A percentile compares a stretch with the other conserved stretches of the same genome.
phyloP scores from a whole-genome alignment of 2,797 vertebrate species.

The Darevskia mixta region DNA sequence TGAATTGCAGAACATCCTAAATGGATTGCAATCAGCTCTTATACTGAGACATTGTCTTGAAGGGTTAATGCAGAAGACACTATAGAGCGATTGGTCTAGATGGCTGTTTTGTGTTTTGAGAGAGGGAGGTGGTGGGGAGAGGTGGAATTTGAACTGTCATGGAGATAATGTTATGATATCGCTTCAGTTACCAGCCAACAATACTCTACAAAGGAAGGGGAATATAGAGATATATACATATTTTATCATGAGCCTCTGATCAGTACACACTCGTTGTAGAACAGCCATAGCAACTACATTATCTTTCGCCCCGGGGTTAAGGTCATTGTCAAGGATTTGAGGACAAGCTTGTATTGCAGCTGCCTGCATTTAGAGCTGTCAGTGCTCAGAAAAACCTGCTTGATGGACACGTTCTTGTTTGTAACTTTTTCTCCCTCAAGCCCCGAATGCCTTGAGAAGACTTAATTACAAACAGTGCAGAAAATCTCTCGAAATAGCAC shows the following conservation, averaged over 20 bases:
- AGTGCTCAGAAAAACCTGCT: conserved; percentile 70
- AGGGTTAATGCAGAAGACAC: conserved; percentile 61
- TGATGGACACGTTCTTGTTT: conserved; percentile 66
- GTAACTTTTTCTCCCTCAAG: conserved; percentile 36
- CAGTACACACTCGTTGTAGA: conserved; percentile 69
- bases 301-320: conserved; percentile 77
- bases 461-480: conserved; percentile 60
- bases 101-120: conserved; percentile 36
- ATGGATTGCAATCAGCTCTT: conserved; percentile 9
- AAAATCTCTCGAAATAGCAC: conserved; percentile 51
- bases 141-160: conserved; percentile 57
- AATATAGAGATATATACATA: conserved; percentile 52
- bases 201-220: conserved; percentile 65
- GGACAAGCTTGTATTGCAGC: conserved; percentile 75
- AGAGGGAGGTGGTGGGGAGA: background rate
- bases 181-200: conserved; percentile 68
- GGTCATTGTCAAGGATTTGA: conserved; percentile 77
- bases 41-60: conserved; percentile 21
- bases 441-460: conserved; percentile 56
- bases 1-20: background rate
- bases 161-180: conserved; percentile 67
- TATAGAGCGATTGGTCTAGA: conserved; percentile 47
- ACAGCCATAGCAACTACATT: conserved; percentile 75
- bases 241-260: conserved; percentile 72
- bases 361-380: conserved; percentile 76